Evolutionary conservation across 2,113 vertebrate genomes (phyloP).

Genomic region (Hippocampus guttulatus): DNA sequence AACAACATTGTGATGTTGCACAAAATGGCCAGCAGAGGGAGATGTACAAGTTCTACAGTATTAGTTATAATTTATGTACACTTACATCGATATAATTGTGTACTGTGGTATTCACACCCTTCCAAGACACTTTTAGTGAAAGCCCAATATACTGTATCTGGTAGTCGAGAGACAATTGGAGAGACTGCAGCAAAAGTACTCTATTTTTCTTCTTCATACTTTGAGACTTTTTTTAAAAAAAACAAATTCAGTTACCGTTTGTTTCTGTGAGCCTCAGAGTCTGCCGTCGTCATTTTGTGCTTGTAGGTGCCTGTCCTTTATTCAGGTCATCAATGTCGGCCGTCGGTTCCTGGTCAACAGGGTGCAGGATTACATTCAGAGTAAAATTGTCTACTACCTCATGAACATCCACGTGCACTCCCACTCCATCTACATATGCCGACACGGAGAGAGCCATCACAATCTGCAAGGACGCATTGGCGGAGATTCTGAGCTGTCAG

Average conservation of each 20-base stretch:
- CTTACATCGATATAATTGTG: background rate
- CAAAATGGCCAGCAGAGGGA: slow-evolving; percentile 43
- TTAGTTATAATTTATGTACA: background rate
- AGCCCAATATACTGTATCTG: background rate
- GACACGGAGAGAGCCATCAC: slow-evolving; percentile 89
- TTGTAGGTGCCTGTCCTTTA: slow-evolving; percentile 87
- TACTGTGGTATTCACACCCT: background rate
- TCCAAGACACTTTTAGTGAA: background rate
- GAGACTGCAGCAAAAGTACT: slow-evolving; percentile 13
- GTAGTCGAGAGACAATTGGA: background rate
- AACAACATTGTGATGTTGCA: slow-evolving; percentile 9
- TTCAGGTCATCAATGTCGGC: slow-evolving; percentile 96
- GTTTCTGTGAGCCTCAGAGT: background rate
- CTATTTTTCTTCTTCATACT: background rate
- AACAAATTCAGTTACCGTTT: background rate
- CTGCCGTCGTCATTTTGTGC: background rate
- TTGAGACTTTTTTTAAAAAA: too few relatives aligned
- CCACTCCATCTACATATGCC: slow-evolving; percentile 94
- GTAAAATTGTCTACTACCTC: slow-evolving; percentile 97
- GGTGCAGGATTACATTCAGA: slow-evolving; percentile 97
- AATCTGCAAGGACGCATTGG: slow-evolving; percentile 85
- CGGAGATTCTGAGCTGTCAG: slow-evolving; percentile 86
- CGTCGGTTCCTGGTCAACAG: slow-evolving; percentile 90
- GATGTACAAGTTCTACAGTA: background rate
- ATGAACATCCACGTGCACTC: slow-evolving; percentile 97